Base-by-base conservation (phyloP, 2,797 vertebrate species). In the Anabas testudineus region DNA sequence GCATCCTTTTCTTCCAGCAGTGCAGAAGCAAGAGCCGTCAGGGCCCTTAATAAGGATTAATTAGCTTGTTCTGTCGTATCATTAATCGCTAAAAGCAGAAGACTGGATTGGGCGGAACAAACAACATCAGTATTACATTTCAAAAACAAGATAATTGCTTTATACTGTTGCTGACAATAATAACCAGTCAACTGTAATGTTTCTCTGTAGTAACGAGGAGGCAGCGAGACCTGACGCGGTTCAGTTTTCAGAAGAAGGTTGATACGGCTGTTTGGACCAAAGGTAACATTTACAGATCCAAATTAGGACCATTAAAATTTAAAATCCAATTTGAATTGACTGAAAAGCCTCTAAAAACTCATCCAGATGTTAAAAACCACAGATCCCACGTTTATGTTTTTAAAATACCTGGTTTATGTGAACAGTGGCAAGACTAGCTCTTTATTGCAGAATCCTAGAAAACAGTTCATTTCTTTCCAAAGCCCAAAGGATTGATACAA, bases 1-100 rank as follows among this genome's bases (percentile, higher is more conserved):
- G 28, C 46, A 18, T 15, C 55, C 74, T 72, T 80, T 46, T 68
- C 83, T 84, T 70, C 59, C 47, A 86, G 81, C 84, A 18, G 56
- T 39, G 67, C 46, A 49, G 58, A 67, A 18, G 43, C 75, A 77
- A 57, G 83, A 72, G 75, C 82, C 68, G 66, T 81, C 70, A 78
- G 57, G 4, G 80, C 26, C 24, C 42, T 55, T 68, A 71, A 74
- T 70, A 18, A 59, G 61, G 54, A 69, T 74, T 81, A 76, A 88
- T 87, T 83, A 85, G 76, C 55, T 61, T 39, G 45, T 56, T 76
- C 45, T 30, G 58, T 60, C 52, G 72, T 26, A 37, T 79, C 60
- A 81, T 51, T 60, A 28, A 45, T 79, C 66, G 63, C 51, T 18
- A 10, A 36, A 4, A 60, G 32, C 22, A 5, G 4, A 15, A 42